Evolutionary conservation across 1,140 invertebrate genomes (phyloP), one percentile per base, ranked within the genome.

Genomic region (Papilio helenus): DNA sequence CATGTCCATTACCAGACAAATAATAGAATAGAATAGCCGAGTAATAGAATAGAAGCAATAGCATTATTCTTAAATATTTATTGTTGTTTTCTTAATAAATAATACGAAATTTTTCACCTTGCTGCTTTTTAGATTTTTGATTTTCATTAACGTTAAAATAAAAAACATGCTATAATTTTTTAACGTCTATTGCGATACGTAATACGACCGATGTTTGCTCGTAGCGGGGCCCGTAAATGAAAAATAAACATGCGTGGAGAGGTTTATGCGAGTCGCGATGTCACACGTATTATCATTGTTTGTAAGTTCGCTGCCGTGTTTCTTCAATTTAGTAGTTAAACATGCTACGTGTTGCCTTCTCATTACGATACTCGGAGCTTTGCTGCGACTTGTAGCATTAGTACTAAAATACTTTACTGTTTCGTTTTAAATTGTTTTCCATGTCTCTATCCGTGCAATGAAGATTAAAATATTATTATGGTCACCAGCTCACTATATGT

Each of bases 211-310:
- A 77, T 82, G 87, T 88, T 87, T 86, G 84, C 83, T 73, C 72
- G 80, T 80, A 81, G 81, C 85, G 79, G 44, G 73, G 83, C 84
- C 90, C 87, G 87, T 92, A 94, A 94, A 94, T 94, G 91, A 94
- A 94, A 94, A 94, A 94, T 93, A 94, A 94, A 94, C 92, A 94
- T 85, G 88, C 88, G 87, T 88, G 76, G 85, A 89, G 81, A 79
- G 86, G 83, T 90, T 90, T 89, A 91, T 88, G 88, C 82, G 87
- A 85, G 82, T 84, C 82, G 87, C 84, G 85, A 88, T 87, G 86
- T 88, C 84, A 90, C 84, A 89, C 83, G 85, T 90, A 91, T 91
- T 93, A 91, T 89, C 86, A 84, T 84, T 88, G 89, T 90, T 91
- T 92, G 87, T 79, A 82, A 86, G 80, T 78, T 83, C 80, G 65